Conservation (phyloP, 2,888 invertebrate genomes). For the Cataglyphis cursor region DNA sequence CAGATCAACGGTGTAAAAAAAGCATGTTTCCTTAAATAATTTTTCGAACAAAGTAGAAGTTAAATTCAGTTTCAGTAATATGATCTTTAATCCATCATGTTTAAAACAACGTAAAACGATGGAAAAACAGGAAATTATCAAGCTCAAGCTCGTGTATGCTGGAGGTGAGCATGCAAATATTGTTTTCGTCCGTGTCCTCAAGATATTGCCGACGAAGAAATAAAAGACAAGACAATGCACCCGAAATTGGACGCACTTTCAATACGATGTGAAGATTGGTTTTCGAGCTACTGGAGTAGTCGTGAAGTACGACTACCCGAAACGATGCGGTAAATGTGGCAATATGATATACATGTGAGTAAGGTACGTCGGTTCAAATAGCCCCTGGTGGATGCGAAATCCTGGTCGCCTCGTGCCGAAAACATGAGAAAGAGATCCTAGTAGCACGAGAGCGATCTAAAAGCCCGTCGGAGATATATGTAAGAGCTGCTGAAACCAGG, state of each 20-base stretch:
- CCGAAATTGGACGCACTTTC: conserved; percentile 61
- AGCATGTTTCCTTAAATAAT: neutral
- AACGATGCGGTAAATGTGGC: conserved; percentile 81
- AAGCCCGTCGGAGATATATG: conserved; percentile 62
- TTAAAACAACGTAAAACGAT: conserved; percentile 1
- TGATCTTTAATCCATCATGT: conserved; percentile 20
- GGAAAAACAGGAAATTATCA: neutral
- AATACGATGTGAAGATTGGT: conserved; percentile 60
- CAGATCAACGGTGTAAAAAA: neutral
- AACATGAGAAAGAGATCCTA: conserved; percentile 51
- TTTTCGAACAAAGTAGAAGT: conserved; percentile 13
- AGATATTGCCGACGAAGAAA: conserved; percentile 44
- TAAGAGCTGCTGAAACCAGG: conserved; percentile 68
- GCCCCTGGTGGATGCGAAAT: conserved; percentile 67
- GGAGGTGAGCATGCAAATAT: conserved; percentile 55
- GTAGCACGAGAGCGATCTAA: conserved; percentile 57
- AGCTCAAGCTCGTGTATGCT: conserved; percentile 30
- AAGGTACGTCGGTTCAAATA: conserved; percentile 70
- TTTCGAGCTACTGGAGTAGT: conserved; percentile 75
- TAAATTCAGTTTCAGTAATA: neutral
- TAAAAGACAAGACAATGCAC: conserved; percentile 43
- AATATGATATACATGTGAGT: conserved; percentile 80
- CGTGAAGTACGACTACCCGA: conserved; percentile 70
- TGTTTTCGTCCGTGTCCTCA: conserved; percentile 48
- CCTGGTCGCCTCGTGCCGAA: conserved; percentile 46